A percentile compares a stretch with the other conserved stretches of the same genome.
Conservation (phyloP, 2,888 invertebrate genomes). For the Macropis europaea region DNA sequence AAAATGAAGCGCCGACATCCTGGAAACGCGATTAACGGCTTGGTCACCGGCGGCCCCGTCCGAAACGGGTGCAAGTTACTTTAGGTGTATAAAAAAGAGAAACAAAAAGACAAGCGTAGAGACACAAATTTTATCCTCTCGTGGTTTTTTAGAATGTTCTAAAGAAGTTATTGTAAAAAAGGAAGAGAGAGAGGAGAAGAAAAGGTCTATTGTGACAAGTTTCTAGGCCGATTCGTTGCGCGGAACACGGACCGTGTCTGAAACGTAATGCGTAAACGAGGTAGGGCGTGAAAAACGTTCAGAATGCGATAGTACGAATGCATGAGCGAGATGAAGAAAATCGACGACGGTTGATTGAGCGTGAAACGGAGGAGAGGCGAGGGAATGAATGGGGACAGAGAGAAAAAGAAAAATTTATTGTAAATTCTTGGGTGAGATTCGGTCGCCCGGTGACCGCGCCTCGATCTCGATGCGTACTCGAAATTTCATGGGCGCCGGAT, state of each 20-base stretch:
- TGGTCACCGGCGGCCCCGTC: constrained; percentile 76
- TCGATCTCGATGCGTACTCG: constrained; percentile 69
- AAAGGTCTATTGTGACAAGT: constrained; percentile 65
- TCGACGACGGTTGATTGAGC: no score
- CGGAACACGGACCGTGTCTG: constrained; percentile 19
- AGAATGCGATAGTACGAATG: constrained; percentile 14
- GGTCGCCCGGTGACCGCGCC: constrained; percentile 76
- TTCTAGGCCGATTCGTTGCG: constrained; percentile 24
- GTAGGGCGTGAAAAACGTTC: constrained; percentile 7
- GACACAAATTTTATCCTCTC: constrained; percentile 66
- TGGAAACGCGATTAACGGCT: constrained; percentile 64
- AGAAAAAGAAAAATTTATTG: constrained; percentile 65
- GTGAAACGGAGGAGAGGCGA: neutral
- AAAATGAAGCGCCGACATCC: constrained; percentile 56
- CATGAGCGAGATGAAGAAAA: constrained; percentile 7
- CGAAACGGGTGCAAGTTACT: constrained; percentile 77
- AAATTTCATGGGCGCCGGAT: constrained; percentile 69
- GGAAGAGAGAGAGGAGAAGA: constrained; percentile 7
- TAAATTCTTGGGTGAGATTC: constrained; percentile 70
- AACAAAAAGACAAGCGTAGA: constrained; percentile 30
- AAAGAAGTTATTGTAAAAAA: constrained; percentile 77
- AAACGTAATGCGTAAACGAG: constrained; percentile 28
- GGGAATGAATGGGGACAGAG: neutral
- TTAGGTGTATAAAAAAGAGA: constrained; percentile 75
- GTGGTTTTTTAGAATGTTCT: constrained; percentile 72